phyloP scores from a whole-genome alignment of 2,113 vertebrate species.

The Macaca mulatta region DNA sequence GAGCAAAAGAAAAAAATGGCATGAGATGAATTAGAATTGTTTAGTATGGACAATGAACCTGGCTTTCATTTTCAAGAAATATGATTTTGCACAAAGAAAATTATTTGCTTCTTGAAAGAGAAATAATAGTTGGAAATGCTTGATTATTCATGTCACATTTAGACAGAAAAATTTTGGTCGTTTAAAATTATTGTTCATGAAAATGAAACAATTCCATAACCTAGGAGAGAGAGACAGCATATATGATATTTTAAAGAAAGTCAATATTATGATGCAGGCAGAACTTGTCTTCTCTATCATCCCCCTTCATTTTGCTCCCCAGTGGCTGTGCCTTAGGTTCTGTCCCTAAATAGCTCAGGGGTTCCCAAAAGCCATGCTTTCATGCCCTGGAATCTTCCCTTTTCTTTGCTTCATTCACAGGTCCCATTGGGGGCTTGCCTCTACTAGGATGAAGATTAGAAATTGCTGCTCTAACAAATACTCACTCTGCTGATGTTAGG shows the following conservation, averaged over 20 bases:
- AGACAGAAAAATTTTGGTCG: not conserved
- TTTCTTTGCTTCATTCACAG: too few species aligned
- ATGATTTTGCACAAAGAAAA: not conserved
- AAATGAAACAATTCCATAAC: not conserved
- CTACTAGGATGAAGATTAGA: not conserved
- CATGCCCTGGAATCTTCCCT: not conserved
- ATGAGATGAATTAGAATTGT: not conserved
- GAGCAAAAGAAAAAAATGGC: not conserved
- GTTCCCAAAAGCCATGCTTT: accelerated
- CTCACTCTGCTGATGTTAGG: accelerated
- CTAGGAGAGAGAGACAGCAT: not conserved
- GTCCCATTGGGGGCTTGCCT: not conserved
- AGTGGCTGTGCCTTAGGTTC: accelerated
- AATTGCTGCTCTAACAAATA: accelerated
- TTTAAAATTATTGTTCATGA: not conserved
- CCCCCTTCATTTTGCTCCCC: not conserved
- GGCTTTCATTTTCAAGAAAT: not conserved
- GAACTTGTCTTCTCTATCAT: not conserved
- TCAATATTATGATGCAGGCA: accelerated
- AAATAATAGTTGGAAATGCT: not conserved
- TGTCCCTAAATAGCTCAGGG: not conserved
- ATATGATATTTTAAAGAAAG: too few species aligned
- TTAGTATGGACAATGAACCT: not conserved
- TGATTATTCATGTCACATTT: not conserved
- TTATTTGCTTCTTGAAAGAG: not conserved